Conservation (phyloP, 2,113 vertebrate genomes). For the Monarcha castaneiventris region DNA sequence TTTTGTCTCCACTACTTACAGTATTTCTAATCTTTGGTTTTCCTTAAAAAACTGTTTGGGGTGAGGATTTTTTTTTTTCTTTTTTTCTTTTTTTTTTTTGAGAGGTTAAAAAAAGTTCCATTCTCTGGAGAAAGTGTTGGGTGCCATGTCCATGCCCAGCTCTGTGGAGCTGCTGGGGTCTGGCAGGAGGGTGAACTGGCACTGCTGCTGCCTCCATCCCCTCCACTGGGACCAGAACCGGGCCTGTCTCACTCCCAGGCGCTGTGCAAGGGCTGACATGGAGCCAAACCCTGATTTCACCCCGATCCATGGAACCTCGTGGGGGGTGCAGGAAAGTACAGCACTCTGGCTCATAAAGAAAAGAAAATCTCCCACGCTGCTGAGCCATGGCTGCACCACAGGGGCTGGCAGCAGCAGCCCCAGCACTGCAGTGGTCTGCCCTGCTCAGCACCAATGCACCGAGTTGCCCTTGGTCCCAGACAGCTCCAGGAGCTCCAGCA, state of each 20-base stretch:
- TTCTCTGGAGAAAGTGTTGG: neutral
- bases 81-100: neutral
- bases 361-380: neutral
- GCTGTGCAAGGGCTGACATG: fast-evolving
- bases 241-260: neutral
- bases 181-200: neutral
- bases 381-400: fast-evolving
- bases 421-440: neutral
- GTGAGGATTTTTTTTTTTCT: neutral
- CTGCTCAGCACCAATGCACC: fast-evolving
- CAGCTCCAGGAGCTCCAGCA: neutral
- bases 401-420: neutral
- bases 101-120: neutral
- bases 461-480: neutral
- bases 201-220: neutral
- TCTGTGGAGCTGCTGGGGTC: neutral
- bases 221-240: fast-evolving
- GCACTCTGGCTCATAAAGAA: neutral
- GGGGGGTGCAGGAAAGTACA: neutral
- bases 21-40: neutral
- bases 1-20: conserved; percentile 22
- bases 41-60: neutral
- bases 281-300: neutral
- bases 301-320: fast-evolving
- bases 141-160: fast-evolving